Base-by-base conservation (phyloP, 2,797 vertebrate genomes). In the Meda fulgida region DNA sequence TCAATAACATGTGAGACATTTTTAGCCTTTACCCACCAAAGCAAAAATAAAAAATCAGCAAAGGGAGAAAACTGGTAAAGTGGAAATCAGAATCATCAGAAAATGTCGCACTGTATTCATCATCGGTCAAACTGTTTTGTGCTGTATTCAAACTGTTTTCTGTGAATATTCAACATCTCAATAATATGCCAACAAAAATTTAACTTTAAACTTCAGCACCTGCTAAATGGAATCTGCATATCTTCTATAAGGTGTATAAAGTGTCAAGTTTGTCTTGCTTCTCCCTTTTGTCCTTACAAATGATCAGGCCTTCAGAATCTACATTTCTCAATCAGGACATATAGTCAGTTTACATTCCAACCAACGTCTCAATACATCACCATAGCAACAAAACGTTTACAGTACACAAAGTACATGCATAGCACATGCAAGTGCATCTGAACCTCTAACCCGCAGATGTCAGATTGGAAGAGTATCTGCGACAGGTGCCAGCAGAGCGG, bases 401-500 rank as follows among this genome's bases (percentile, higher is more conserved):
- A 51, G 48, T 78, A 87, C 73, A 80, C 71, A 81, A 81, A 81
- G 43, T 31, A 81, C 46, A 79, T 71, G 43, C 63, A 46, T 9
- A 43, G 55, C 2, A 5, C 51, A 36, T 31, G 58, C 75, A 65
- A 34, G 66, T 66, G 34, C 31, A 88, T 91, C 88, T 89, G 72
- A 78, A 86, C 69, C 23, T 88, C 89, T 91, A 92, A 90, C 88
- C 89, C 89, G 76, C 90, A 90, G 89, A 86, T 75, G 86, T 90
- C 89, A 89, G 89, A 80, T 89, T 43, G 89, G 92, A 85, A 88
- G 92, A 93, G 93, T 92, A 31, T 89, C 88, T 36, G 43, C 84
- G 84, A 78, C 53, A 90, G 92, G 94, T 94, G 92, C 93, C 88
- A 94, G 83, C 89, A 91, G 93, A 88, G 91, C 92, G 87, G 84